Base-by-base conservation (phyloP, 2,888 invertebrate species). In the Seira sanloemensis region DNA sequence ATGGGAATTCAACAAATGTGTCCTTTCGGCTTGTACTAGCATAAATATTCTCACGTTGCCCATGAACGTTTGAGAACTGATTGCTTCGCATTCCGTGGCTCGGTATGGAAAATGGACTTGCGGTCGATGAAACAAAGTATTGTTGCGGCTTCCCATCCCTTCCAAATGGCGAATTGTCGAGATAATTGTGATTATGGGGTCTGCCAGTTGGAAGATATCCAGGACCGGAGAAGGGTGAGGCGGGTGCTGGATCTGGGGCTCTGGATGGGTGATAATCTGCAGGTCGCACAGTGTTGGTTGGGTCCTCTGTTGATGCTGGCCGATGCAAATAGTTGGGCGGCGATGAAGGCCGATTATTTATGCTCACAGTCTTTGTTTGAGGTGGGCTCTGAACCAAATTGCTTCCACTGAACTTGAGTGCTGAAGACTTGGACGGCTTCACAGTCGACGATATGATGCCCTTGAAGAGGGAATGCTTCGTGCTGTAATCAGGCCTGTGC, bases 21-120 rank as follows among this genome's bases (percentile, higher is more conserved):
- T 87, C 85, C 9, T 74, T 86, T 9, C 76, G 66, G 23, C 79
- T 85, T 9, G 86, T 77, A 16, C 58, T 18, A 18, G 86, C 79
- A 72, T 87, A 87, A 67, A 86, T 86, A 46, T 85, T 87, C 54
- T 87, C 87, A 50, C 87, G 73, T 65, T 87, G 87, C 16, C 87
- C 87, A 76, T 86, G 71, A n/a, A 80, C 77, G 68, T 87, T 87
- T 9, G 85, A 85, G 37, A 86, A 87, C 69, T 87, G 87, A 18
- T 87, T 87, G n/a, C 86, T 83, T 26, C 87, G 79, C 79, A 79
- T 84, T 21, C 79, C 79, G 76, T 72, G 75, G 2, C 66, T 19
- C 5, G 46, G 18, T 5, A 16, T 7, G 7, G 58, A 16, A 0
- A 25, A 19, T 2, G 62, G 69, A 24, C 58, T 37, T 18, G 25